A percentile compares a stretch with the other conserved stretches of the same genome.
These are phyloP conservation scores for Romanogobio albipinnatus DNA, from an alignment of 2,113 vertebrate genomes.

Conservation along the genomic window DNA sequence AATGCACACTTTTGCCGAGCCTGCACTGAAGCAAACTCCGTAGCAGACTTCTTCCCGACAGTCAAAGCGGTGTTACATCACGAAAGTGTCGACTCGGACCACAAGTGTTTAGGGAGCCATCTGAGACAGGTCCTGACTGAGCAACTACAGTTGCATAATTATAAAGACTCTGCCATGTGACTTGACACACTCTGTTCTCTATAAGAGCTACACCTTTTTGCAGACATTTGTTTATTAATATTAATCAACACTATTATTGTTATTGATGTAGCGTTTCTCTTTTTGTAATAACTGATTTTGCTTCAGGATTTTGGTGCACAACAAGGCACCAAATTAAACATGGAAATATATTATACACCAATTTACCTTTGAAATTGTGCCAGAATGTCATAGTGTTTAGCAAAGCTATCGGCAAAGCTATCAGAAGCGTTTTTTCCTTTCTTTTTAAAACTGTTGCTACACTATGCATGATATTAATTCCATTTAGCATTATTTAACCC, in stretches of 20 bases:
- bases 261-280: not conserved
- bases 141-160: conserved; percentile 1
- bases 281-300: not conserved
- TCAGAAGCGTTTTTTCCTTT: not conserved
- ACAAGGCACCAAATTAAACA: not conserved
- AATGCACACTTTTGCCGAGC: too few species aligned
- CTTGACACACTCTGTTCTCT: not conserved
- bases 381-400: not conserved
- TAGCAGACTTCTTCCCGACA: too few species aligned
- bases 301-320: not conserved
- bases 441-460: not conserved
- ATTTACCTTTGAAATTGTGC: not conserved
- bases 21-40: too few species aligned
- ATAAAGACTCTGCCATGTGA: conserved; percentile 6
- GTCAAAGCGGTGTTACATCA: too few species aligned
- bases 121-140: not conserved
- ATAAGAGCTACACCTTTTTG: not conserved
- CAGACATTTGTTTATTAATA: not conserved
- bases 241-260: not conserved
- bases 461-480: not conserved
- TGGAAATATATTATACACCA: not conserved
- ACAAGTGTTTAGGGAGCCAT: too few species aligned
- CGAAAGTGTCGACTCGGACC: too few species aligned
- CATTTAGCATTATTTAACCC: not conserved
- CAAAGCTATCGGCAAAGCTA: too few species aligned